phyloP scores from a whole-genome alignment of 2,113 vertebrate genomes.

The Menura novaehollandiae region DNA sequence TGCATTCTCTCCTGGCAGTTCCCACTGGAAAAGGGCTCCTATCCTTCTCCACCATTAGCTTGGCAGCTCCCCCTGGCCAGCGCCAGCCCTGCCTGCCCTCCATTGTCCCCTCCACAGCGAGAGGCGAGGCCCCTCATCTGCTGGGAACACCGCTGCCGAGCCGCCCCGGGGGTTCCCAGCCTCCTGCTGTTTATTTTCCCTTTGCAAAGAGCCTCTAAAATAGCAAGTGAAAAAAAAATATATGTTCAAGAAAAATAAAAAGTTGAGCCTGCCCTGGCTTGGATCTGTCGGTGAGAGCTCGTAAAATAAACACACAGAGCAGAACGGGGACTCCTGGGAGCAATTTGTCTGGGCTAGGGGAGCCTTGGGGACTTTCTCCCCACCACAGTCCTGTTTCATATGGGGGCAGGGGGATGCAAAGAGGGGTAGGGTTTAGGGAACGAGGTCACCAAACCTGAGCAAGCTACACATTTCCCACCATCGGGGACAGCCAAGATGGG shows the following conservation, averaged over 20 bases:
- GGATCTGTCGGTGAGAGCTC: conserved; percentile 2
- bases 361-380: not conserved
- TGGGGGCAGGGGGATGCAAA: not conserved
- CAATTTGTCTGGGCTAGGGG: not conserved
- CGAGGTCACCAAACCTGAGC: not conserved
- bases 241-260: conserved; percentile 1
- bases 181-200: conserved; percentile 59
- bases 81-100: not conserved
- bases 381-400: not conserved
- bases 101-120: not conserved
- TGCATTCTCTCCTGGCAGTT: not conserved
- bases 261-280: not conserved
- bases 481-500: accelerated
- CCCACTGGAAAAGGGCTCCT: not conserved
- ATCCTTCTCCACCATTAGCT: not conserved
- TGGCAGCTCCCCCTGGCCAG: not conserved
- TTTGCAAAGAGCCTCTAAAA: conserved; percentile 46
- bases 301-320: conserved; percentile 51
- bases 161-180: not conserved
- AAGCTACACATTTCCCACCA: not conserved
- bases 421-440: not conserved
- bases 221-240: conserved; percentile 5
- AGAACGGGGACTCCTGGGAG: not conserved
- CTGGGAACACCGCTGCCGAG: not conserved
- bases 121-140: not conserved